Conservation (phyloP, 2,888 invertebrate species). For the Sarcophaga variegata region DNA sequence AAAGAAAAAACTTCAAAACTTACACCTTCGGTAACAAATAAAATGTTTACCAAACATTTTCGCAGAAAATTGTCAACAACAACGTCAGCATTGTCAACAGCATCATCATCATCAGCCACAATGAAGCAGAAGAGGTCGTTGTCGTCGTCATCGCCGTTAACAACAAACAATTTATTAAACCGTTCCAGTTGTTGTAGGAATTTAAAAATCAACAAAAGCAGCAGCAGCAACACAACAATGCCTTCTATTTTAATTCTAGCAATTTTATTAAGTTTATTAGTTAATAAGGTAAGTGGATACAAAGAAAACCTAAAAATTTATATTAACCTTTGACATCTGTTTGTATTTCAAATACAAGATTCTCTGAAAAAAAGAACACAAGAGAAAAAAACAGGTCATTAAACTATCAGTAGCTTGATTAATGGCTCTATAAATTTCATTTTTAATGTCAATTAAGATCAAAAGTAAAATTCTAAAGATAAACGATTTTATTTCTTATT, state of each 20-base stretch:
- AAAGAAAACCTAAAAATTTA: not conserved
- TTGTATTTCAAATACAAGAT: not conserved
- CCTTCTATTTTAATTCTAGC: conserved; percentile 72
- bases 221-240: conserved; percentile 51
- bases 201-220: not conserved
- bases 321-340: not conserved
- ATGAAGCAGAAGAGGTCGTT: not conserved
- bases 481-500: too few species aligned
- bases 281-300: conserved; percentile 77
- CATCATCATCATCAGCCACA: conserved; percentile 17
- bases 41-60: conserved; percentile 82
- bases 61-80: conserved; percentile 78
- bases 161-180: conserved; percentile 43
- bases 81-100: not conserved
- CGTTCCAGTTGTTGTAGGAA: conserved; percentile 52
- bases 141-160: not conserved
- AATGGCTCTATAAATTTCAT: too few species aligned
- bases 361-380: not conserved
- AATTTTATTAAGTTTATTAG: conserved; percentile 79
- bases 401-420: not conserved
- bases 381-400: not conserved
- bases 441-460: too few species aligned
- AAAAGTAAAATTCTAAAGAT: too few species aligned
- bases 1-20: not conserved
- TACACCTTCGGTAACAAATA: conserved; percentile 73